Evolutionary conservation across 2,113 vertebrate genomes (phyloP).

Genomic region (Pandion haliaetus): DNA sequence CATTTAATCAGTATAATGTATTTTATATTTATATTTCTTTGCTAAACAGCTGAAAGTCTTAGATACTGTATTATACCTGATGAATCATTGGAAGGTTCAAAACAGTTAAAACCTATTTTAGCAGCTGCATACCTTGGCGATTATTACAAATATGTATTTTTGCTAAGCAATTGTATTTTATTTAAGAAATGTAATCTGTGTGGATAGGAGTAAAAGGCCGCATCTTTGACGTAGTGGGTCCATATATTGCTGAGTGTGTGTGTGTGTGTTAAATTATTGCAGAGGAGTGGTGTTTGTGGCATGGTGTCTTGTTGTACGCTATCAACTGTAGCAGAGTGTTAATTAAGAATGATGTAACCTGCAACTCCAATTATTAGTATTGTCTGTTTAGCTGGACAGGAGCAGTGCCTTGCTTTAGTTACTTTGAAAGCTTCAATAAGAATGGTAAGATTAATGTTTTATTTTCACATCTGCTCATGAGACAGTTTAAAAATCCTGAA

Average conservation of each 20-base stretch:
- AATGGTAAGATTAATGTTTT: constrained; percentile 75
- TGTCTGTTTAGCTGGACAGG: constrained; percentile 72
- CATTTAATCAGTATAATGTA: not conserved
- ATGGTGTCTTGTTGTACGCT: constrained; percentile 54
- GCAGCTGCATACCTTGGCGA: not conserved
- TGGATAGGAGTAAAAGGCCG: constrained; percentile 6
- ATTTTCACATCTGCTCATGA: constrained; percentile 73
- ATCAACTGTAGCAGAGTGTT: constrained; percentile 77
- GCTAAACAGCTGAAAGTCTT: not conserved
- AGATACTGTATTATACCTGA: not conserved
- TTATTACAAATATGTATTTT: not conserved
- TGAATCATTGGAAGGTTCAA: not conserved
- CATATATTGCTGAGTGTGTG: not conserved
- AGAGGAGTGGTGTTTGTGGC: constrained; percentile 59
- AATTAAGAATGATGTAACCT: constrained; percentile 75
- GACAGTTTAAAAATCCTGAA: constrained; percentile 78
- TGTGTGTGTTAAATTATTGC: constrained; percentile 37
- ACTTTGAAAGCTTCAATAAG: constrained; percentile 61
- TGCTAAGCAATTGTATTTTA: not conserved
- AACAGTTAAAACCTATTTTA: not conserved
- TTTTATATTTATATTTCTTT: not conserved
- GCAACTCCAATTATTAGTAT: constrained; percentile 62
- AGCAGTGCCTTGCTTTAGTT: constrained; percentile 69
- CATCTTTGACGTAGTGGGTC: not conserved
- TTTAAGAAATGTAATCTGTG: not conserved